phyloP scores from a whole-genome alignment of 2,888 invertebrate genomes.

The Augiades crinisus region DNA sequence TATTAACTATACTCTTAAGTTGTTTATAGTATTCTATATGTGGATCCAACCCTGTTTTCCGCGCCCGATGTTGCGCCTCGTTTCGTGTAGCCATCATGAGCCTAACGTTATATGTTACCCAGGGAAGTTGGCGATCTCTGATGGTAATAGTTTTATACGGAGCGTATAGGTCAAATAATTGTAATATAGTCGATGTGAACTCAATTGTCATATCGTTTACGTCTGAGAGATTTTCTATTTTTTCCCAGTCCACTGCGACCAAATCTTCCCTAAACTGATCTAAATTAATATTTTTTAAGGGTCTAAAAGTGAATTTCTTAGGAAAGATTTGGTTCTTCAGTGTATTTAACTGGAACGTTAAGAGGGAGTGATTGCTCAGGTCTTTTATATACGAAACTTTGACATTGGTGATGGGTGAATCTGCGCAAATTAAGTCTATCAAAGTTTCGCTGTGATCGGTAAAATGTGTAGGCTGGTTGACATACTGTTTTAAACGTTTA shows the following conservation, averaged over 20 bases:
- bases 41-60: not conserved
- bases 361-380: not conserved
- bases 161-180: not conserved
- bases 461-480: constrained; percentile 14
- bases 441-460: constrained; percentile 30
- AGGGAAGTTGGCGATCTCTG: not conserved
- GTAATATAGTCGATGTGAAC: not conserved
- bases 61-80: not conserved
- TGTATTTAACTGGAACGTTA: not conserved
- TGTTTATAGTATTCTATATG: not conserved
- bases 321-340: not conserved
- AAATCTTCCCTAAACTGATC: no score
- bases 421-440: constrained; percentile 29
- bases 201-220: not conserved
- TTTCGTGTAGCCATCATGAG: not conserved
- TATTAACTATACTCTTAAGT: not conserved
- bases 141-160: not conserved
- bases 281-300: not conserved
- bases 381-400: not conserved
- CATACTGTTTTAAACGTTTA: constrained; percentile 12
- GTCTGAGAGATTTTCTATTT: not conserved
- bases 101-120: no score
- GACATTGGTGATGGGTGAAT: constrained; percentile 15
- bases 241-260: not conserved
- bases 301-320: not conserved